A percentile compares a stretch with the other conserved stretches of the same genome.
Conservation (phyloP, 2,888 invertebrate genomes). For the Ormia ochracea region DNA sequence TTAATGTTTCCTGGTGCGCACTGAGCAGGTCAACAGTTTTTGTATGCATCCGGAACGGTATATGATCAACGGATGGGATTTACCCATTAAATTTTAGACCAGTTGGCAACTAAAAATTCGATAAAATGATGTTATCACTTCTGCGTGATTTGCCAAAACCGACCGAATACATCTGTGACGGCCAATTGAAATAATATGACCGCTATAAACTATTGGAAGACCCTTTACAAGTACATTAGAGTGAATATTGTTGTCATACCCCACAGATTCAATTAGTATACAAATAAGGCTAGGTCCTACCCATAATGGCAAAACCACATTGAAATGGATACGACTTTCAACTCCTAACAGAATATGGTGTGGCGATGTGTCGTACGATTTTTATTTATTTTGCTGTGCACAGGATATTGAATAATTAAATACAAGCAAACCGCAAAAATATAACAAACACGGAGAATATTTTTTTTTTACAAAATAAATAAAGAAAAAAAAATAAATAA, state of each 20-base stretch:
- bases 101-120: too few species aligned
- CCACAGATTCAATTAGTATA: conserved; percentile 53
- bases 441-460: conserved; percentile 32
- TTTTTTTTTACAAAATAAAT: conserved; percentile 27
- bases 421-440: conserved; percentile 47
- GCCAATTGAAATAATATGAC: too few species aligned
- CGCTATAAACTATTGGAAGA: too few species aligned
- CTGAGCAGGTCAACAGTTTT: too few species aligned
- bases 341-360: neutral
- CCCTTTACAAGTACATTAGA: neutral
- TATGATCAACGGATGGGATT: too few species aligned
- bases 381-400: neutral
- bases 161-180: too few species aligned
- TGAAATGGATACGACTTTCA: conserved; percentile 14
- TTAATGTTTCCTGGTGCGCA: too few species aligned
- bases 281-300: conserved; percentile 37
- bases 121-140: too few species aligned
- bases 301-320: conserved; percentile 22
- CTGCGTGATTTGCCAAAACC: too few species aligned
- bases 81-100: too few species aligned
- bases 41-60: too few species aligned
- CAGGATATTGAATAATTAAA: conserved; percentile 60
- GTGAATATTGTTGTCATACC: conserved; percentile 24
- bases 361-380: neutral
- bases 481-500: conserved; percentile 17